Base-by-base conservation (phyloP, 2,888 invertebrate genomes). In the Lithophane socia region DNA sequence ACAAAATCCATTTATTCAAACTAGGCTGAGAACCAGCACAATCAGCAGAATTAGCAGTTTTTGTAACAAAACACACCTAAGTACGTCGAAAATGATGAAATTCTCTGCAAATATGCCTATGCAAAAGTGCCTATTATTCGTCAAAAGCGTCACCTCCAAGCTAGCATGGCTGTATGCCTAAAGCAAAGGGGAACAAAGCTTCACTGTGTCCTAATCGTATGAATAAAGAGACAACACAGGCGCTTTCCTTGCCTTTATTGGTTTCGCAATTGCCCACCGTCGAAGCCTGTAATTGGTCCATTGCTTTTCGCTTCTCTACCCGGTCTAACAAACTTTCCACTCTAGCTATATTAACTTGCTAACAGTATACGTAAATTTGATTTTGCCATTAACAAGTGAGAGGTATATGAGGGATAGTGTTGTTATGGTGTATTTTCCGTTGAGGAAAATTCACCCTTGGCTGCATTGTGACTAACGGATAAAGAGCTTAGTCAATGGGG, bases 361-460 rank as follows among this genome's bases (percentile, higher is more conserved):
- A 74, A 85, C 71, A 69, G 85, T 77, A 29, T 66, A 77, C 82
- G 82, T 82, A 85, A 84, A 84, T 85, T 85, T 75, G 77, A 85
- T 84, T 84, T 82, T 85, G 72, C 85, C 77, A 82, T 82, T 85
- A 85, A 72, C 49, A 77, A 60, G 72, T 69, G 68, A 60, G 68
- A 52, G 52, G 49, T 85, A 63, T 54, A 64, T 72, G 65, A 60
- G 56, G 54, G 71, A 72, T 74, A 72, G 61, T 74, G 52, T 56
- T 73, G 56, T n/a, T 73, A 37, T 73, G 5, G 47, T 49, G 44
- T 64, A 63, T 69, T 82, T 63, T 54, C 13, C 52, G 54, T 58
- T 49, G 49, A 70, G 75, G 70, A 54, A 80, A 75, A 75, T 56
- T 68, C 37, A 64, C 70, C 52, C 60, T 72, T 69, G 44, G 44